Conservation (phyloP, 2,113 vertebrate genomes). For the Rhodinocichla rosea region DNA sequence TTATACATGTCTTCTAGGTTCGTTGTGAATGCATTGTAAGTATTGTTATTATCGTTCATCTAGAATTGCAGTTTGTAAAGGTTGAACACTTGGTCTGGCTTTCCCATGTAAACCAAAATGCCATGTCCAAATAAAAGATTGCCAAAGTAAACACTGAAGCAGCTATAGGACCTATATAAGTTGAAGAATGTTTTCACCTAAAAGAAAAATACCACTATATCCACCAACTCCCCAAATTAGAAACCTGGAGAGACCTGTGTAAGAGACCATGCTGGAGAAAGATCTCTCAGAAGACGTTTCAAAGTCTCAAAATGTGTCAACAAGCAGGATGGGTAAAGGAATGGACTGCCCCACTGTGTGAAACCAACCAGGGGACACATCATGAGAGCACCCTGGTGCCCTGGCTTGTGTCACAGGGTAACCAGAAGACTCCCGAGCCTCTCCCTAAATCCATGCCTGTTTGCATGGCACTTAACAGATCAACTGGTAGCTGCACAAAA, state of each 20-base stretch:
- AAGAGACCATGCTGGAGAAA: neutral
- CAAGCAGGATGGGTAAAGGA: neutral
- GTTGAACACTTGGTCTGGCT: neutral
- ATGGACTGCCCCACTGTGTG: neutral
- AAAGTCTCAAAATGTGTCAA: neutral
- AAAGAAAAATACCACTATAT: neutral
- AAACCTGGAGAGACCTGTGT: neutral
- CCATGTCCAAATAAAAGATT: neutral
- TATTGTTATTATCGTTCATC: neutral
- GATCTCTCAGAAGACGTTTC: neutral
- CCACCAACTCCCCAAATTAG: neutral
- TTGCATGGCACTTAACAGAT: neutral
- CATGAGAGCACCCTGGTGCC: neutral
- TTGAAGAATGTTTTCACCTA: neutral
- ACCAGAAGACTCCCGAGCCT: neutral
- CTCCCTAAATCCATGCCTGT: neutral
- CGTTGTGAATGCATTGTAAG: neutral
- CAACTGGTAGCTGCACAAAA: neutral
- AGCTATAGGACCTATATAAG: neutral
- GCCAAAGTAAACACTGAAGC: neutral
- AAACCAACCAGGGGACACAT: neutral
- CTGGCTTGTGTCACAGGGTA: neutral
- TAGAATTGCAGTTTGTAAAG: neutral
- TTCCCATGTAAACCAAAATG: neutral
- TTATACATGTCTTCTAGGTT: neutral